Evolutionary conservation across 2,113 vertebrate genomes (phyloP).

Genomic region (Amia ocellicauda): DNA sequence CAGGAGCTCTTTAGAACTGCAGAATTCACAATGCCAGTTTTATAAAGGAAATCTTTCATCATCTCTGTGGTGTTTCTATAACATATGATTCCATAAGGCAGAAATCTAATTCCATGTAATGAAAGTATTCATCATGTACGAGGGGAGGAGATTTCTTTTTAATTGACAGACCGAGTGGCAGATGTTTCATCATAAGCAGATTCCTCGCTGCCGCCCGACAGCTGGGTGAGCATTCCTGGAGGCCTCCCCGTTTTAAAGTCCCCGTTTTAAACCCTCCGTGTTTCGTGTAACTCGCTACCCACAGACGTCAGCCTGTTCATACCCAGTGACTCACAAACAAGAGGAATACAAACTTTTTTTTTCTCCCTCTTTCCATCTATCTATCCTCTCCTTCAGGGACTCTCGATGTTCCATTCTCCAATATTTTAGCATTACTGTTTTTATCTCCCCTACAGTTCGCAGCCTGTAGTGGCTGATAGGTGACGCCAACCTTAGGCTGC

Average conservation of each 20-base stretch:
- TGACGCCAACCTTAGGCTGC: too few species aligned
- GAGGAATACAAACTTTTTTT: background rate
- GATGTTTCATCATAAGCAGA: slow-evolving; percentile 38
- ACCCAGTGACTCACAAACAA: slow-evolving; percentile 9
- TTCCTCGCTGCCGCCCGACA: slow-evolving; percentile 34
- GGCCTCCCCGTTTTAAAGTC: background rate
- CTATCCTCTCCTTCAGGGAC: background rate
- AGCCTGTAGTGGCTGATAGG: background rate
- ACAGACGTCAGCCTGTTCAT: slow-evolving; percentile 33
- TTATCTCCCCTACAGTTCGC: background rate
- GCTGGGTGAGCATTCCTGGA: too few species aligned
- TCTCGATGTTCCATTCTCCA: background rate
- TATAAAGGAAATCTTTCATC: too few species aligned
- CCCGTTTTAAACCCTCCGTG: background rate
- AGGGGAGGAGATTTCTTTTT: slow-evolving; percentile 18
- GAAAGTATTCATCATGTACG: slow-evolving; percentile 60
- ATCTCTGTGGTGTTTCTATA: too few species aligned
- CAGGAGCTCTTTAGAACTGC: too few species aligned
- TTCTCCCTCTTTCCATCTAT: background rate
- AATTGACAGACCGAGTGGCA: slow-evolving; percentile 10
- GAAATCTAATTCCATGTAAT: slow-evolving; percentile 46
- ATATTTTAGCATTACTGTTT: background rate
- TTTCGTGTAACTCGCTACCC: slow-evolving; percentile 28
- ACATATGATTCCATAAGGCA: too few species aligned
- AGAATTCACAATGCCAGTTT: too few species aligned